A percentile compares a stretch with the other conserved stretches of the same genome.
Evolutionary conservation across 2,888 invertebrate genomes (phyloP).

Genomic region (Ditula angustiorana): DNA sequence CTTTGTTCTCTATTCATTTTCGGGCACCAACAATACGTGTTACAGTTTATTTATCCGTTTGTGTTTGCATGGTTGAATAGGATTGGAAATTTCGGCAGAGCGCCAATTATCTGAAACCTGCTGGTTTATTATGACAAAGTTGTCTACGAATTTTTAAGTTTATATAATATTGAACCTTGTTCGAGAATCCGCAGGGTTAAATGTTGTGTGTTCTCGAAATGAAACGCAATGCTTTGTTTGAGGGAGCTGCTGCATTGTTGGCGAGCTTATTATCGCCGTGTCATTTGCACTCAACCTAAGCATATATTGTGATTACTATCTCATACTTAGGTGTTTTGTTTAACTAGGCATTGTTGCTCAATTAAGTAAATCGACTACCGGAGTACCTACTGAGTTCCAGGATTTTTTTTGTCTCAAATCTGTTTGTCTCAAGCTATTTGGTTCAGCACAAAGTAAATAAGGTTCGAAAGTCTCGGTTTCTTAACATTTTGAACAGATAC

Average conservation of each 20-base stretch:
- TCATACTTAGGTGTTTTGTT: background rate
- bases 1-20: no score
- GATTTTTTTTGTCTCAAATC: no score
- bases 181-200: background rate
- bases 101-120: background rate
- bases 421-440: no score
- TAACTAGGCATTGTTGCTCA: background rate
- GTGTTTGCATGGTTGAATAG: no score
- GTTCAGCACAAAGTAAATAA: no score
- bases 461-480: no score
- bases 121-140: background rate
- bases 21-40: no score
- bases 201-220: background rate
- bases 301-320: background rate
- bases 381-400: no score
- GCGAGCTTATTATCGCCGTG: conserved; percentile 12
- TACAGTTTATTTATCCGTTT: no score
- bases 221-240: background rate
- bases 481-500: no score
- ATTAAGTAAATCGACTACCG: background rate
- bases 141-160: background rate
- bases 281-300: conserved; percentile 11
- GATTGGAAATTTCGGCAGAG: no score
- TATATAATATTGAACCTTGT: background rate
- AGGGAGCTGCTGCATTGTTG: background rate